These are phyloP conservation scores for Rhyzopertha dominica DNA, from an alignment of 1,140 invertebrate species.

Conservation along the genomic window DNA sequence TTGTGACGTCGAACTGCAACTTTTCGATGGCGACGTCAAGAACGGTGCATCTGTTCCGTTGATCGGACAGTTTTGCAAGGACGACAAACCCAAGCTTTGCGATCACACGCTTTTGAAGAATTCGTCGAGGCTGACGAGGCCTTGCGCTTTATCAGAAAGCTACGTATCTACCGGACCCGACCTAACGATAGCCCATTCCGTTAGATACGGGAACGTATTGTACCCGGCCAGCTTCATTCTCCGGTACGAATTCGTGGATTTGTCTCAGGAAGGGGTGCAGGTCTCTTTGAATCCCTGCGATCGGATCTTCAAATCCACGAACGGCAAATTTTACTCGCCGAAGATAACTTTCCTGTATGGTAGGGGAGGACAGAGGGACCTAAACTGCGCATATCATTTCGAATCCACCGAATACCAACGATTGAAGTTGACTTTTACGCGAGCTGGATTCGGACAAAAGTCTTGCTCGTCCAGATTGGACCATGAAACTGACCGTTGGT, in stretches of 20 bases:
- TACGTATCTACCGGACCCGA: conserved; percentile 68
- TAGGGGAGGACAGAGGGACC: conserved; percentile 67
- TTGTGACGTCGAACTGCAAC: conserved; percentile 66
- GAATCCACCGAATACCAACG: conserved; percentile 61
- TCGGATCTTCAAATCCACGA: conserved; percentile 52
- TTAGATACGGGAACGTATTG: conserved; percentile 71
- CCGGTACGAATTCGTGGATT: conserved; percentile 71
- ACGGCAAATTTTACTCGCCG: conserved; percentile 67
- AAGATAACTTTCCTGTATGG: conserved; percentile 78
- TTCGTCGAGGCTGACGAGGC: conserved; percentile 65
- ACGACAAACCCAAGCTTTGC: conserved; percentile 66
- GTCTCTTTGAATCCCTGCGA: conserved; percentile 56
- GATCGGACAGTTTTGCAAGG: conserved; percentile 70
- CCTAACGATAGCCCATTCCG: conserved; percentile 66
- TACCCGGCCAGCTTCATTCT: conserved; percentile 72
- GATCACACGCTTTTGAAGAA: conserved; percentile 71
- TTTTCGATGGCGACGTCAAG: conserved; percentile 64
- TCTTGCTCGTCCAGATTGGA: conserved; percentile 60
- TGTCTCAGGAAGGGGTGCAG: conserved; percentile 58
- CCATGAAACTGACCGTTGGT: conserved; percentile 52
- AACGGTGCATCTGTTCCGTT: conserved; percentile 50
- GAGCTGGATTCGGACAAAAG: conserved; percentile 63
- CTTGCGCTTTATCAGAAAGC: conserved; percentile 69
- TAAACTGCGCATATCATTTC: conserved; percentile 71
- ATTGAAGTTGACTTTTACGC: conserved; percentile 59